A percentile compares a stretch with the other conserved stretches of the same genome.
phyloP scores from a whole-genome alignment of 2,888 invertebrate species.

The Tupiocoris notatus region DNA sequence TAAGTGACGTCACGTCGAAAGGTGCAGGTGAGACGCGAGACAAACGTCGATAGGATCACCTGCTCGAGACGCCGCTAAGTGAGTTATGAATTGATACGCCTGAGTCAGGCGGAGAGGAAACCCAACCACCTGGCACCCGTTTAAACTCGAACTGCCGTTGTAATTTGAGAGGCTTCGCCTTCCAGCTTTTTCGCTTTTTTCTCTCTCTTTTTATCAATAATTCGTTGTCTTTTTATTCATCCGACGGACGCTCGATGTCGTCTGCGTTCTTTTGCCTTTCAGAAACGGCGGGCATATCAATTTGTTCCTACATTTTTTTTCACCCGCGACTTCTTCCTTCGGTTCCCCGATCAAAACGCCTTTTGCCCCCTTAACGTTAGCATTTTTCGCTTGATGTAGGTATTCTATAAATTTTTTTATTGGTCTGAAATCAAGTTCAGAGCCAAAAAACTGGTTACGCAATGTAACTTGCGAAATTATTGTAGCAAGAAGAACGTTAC shows the following conservation, averaged over 20 bases:
- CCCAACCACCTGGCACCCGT: conserved; percentile 11
- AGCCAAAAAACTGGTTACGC: too few relatives aligned
- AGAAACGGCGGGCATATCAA: background rate
- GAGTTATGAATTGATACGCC: conserved; percentile 19
- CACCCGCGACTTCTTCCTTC: too few relatives aligned
- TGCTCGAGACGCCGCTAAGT: conserved; percentile 4
- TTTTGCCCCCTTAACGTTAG: too few relatives aligned
- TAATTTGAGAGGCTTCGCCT: conserved; percentile 10
- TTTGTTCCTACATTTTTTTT: background rate
- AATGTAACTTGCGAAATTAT: too few relatives aligned
- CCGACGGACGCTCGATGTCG: conserved; percentile 1
- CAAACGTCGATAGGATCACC: background rate
- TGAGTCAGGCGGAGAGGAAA: background rate
- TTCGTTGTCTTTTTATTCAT: background rate
- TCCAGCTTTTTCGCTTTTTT: conserved; percentile 8
- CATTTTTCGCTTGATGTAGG: too few relatives aligned
- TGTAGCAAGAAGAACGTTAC: too few relatives aligned
- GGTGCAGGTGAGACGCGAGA: background rate
- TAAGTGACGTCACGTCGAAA: conserved; percentile 5
- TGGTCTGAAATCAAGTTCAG: too few relatives aligned
- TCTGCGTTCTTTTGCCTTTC: background rate
- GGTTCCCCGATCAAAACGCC: too few relatives aligned
- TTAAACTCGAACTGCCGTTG: conserved; percentile 2
- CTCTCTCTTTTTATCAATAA: background rate
- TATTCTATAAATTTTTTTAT: too few relatives aligned